Evolutionary conservation across 2,888 invertebrate species (phyloP).

Genomic region (Tanytarsus gracilentus): DNA sequence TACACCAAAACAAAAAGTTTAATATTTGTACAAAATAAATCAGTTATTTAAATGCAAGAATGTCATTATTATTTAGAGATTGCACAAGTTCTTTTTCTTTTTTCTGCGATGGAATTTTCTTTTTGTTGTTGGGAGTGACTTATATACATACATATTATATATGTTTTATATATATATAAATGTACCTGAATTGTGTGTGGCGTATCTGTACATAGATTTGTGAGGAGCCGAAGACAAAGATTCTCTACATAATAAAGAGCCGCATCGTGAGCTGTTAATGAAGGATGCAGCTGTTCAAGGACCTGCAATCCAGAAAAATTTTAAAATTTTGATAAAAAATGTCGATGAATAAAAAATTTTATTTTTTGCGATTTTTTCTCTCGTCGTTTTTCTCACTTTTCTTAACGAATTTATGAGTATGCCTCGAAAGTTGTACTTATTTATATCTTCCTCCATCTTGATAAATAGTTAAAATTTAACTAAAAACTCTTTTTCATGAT

Average conservation of each 20-base stretch:
- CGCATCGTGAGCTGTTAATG: slow-evolving; percentile 74
- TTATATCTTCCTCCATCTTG: slow-evolving; percentile 13
- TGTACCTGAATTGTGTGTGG: slow-evolving; percentile 67
- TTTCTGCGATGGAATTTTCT: too few species aligned
- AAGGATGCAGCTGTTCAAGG: slow-evolving; percentile 83
- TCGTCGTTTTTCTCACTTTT: slow-evolving; percentile 1
- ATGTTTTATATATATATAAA: too few species aligned
- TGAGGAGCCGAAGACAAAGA: slow-evolving; percentile 77
- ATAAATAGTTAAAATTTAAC: background rate
- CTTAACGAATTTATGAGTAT: slow-evolving; percentile 18
- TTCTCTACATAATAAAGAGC: slow-evolving; percentile 88
- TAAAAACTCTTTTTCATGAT: background rate
- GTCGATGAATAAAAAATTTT: background rate
- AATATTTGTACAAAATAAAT: background rate
- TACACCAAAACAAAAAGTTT: background rate
- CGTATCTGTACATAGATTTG: slow-evolving; percentile 78
- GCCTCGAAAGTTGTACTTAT: slow-evolving; percentile 8
- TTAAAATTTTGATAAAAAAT: background rate
- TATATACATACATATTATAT: too few species aligned
- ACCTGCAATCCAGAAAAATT: slow-evolving; percentile 51
- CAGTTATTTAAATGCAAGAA: too few species aligned
- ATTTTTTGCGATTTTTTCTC: background rate
- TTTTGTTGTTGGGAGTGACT: too few species aligned
- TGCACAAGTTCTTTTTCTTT: too few species aligned
- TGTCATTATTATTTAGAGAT: too few species aligned